These are phyloP conservation scores for Charanyca ferruginea DNA, from an alignment of 2,888 invertebrate species.

Conservation along the genomic window DNA sequence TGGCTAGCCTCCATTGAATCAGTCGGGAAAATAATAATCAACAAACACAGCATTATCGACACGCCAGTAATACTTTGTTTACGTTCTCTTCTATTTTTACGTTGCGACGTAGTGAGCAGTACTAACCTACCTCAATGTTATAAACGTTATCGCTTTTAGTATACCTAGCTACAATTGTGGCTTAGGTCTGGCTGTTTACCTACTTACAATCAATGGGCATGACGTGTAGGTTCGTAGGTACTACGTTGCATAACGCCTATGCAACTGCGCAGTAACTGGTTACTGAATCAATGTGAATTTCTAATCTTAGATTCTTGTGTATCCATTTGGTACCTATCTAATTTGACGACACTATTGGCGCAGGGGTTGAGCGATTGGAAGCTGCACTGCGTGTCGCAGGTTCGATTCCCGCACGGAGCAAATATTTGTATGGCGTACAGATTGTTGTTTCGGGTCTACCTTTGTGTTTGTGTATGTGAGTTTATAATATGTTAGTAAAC, in stretches of 20 bases:
- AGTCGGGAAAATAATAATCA: slow-evolving; percentile 7
- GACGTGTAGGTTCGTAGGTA: background rate
- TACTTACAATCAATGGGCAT: slow-evolving; percentile 23
- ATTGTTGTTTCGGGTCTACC: no score
- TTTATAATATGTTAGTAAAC: no score
- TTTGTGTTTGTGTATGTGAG: no score
- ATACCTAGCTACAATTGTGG: slow-evolving; percentile 23
- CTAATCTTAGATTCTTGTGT: slow-evolving; percentile 6
- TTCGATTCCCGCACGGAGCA: no score
- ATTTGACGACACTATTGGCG: no score
- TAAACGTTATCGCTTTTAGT: slow-evolving; percentile 31
- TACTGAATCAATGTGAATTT: slow-evolving; percentile 19
- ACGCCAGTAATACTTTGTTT: background rate
- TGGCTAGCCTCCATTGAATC: no score
- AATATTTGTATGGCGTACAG: no score
- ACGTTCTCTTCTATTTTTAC: slow-evolving; percentile 26
- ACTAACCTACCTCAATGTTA: slow-evolving; percentile 49
- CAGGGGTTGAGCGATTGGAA: no score
- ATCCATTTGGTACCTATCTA: no score
- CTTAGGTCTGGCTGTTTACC: slow-evolving; percentile 40
- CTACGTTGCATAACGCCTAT: slow-evolving; percentile 24
- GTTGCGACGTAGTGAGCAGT: slow-evolving; percentile 3
- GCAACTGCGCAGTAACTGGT: slow-evolving; percentile 25
- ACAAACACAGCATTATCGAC: no score
- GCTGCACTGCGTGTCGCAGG: no score